A percentile compares a stretch with the other conserved stretches of the same genome.
phyloP scores from a whole-genome alignment of 2,797 vertebrate genomes.

The Phalanger gymnotis region DNA sequence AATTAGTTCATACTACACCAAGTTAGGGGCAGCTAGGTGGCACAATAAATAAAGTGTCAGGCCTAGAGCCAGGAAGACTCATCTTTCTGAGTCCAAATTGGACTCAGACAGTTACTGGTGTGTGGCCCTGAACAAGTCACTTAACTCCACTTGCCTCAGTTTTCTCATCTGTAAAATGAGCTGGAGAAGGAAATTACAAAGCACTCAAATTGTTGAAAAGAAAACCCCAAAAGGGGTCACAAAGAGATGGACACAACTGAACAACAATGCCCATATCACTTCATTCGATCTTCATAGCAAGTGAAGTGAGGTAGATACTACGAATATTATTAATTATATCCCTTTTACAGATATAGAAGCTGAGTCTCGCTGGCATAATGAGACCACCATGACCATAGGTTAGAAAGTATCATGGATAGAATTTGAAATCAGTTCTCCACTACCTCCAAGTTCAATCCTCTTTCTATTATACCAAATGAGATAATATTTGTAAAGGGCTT shows the following conservation, averaged over 20 bases:
- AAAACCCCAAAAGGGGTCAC: not conserved
- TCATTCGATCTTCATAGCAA: not conserved
- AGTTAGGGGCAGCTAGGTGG: not conserved
- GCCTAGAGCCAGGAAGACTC: not conserved
- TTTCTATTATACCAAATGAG: not conserved
- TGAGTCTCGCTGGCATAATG: not conserved
- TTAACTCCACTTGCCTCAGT: not conserved
- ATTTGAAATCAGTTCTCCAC: not conserved
- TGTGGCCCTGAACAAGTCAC: not conserved
- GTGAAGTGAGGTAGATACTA: not conserved
- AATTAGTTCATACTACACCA: not conserved
- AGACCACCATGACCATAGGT: not conserved
- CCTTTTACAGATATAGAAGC: not conserved
- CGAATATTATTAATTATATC: not conserved
- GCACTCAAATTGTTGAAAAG: not conserved
- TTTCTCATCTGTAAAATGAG: not conserved
- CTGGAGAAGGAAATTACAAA: not conserved
- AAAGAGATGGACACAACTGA: not conserved
- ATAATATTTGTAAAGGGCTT: not conserved
- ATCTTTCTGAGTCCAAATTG: not conserved
- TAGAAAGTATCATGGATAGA: not conserved
- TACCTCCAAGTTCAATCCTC: not conserved
- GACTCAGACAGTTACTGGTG: not conserved
- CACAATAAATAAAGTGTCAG: not conserved
- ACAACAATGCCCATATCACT: not conserved